These are phyloP conservation scores for Acrobeloides nanus DNA, from an alignment of 2,888 invertebrate genomes.

Conservation along the genomic window DNA sequence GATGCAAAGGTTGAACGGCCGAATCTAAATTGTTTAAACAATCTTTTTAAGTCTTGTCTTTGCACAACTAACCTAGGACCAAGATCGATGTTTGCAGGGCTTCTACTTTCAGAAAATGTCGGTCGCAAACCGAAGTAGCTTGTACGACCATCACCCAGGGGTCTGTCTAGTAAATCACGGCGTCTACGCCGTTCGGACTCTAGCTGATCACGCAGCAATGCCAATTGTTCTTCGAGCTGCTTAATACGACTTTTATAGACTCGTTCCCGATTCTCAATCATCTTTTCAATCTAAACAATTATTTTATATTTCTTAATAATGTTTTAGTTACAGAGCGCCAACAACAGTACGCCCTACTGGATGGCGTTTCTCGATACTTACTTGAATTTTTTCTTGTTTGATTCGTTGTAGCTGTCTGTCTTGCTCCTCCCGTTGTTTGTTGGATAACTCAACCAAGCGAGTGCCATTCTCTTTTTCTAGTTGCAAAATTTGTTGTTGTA, in stretches of 20 bases:
- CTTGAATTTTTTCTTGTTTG: conserved; percentile 49
- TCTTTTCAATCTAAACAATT: conserved; percentile 42
- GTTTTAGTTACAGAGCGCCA: neutral
- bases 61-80: too few relatives aligned
- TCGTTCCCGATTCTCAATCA: conserved; percentile 50
- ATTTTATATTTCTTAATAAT: conserved; percentile 3
- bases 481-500: conserved; percentile 52
- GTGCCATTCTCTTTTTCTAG: conserved; percentile 53
- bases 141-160: conserved; percentile 36
- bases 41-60: too few relatives aligned
- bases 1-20: conserved; percentile 46
- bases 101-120: too few relatives aligned
- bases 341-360: too few relatives aligned
- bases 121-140: conserved; percentile 17
- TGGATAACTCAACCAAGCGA: conserved; percentile 49
- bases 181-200: conserved; percentile 44
- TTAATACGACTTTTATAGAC: conserved; percentile 45
- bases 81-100: too few relatives aligned
- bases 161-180: conserved; percentile 42
- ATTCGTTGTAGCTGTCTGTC: conserved; percentile 45
- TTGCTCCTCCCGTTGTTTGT: conserved; percentile 51
- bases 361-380: conserved; percentile 10
- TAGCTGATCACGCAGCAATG: conserved; percentile 45
- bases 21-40: conserved; percentile 12
- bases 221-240: conserved; percentile 49